A percentile compares a stretch with the other conserved stretches of the same genome.
Evolutionary conservation across 1,140 invertebrate species (phyloP).

Genomic region (Dendroctonus valens): DNA sequence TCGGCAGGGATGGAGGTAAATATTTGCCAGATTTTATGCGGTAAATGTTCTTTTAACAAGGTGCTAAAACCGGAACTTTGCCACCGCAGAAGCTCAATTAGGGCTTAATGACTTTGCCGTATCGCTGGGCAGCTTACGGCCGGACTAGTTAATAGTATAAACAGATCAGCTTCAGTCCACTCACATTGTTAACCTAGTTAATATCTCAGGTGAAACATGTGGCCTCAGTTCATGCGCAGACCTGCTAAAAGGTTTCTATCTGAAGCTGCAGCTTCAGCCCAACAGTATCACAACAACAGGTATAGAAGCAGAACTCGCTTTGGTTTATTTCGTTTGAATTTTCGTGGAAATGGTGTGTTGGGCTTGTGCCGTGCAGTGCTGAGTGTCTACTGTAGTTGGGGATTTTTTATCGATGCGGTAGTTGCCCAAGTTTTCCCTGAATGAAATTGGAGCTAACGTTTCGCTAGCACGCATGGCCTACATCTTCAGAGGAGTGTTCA

Average conservation of each 20-base stretch:
- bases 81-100: too few species aligned
- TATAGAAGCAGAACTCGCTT: conserved; percentile 3
- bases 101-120: too few species aligned
- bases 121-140: not conserved
- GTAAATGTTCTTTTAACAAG: too few species aligned
- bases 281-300: conserved; percentile 25
- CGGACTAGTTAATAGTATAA: not conserved
- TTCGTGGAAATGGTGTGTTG: too few species aligned
- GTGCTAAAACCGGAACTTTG: too few species aligned
- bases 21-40: not conserved
- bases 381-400: too few species aligned
- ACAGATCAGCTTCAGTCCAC: conserved; percentile 3
- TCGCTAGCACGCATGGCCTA: too few species aligned
- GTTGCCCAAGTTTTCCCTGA: too few species aligned
- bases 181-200: conserved; percentile 25
- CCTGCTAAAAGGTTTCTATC: conserved; percentile 3
- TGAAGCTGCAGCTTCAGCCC: conserved; percentile 13
- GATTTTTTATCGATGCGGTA: too few species aligned
- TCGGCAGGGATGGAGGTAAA: conserved; percentile 50
- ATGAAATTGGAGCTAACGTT: too few species aligned
- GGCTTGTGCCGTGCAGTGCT: too few species aligned
- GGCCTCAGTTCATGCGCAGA: conserved; percentile 19
- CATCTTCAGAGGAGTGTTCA: too few species aligned
- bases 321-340: conserved; percentile 5
- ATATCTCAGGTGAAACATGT: conserved; percentile 31